Evolutionary conservation across 2,113 vertebrate species (phyloP), one percentile per base, ranked within the genome.

Genomic region (Chunga burmeisteri): DNA sequence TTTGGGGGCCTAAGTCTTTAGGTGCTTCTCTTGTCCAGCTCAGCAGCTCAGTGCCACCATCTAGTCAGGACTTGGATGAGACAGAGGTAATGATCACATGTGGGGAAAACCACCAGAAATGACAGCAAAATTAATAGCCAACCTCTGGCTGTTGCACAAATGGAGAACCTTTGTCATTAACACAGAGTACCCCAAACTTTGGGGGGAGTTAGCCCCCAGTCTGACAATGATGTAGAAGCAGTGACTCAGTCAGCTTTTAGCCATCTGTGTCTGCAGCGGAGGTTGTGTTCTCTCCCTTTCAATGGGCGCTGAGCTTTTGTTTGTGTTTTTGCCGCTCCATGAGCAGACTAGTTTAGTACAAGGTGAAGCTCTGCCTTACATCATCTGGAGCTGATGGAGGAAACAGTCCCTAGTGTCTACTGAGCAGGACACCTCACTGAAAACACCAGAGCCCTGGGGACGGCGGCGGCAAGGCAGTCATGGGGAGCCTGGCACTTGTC

Each of bases 371-470:
- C 72, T 94, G 90, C 94, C 88, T 92, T 27, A 38, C 81, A 79
- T 94, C 91, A 94, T 86, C 93, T 94, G 94, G 62, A 93, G 86
- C 94, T 92, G 95, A 81, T 88, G 91, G 58, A 95, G 94, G 47
- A 83, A 88, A 81, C 52, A 80, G 94, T 81, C 86, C 62, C 93
- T 62, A 7, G 89, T 79, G 85, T 38, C 94, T 46, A 9, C 14
- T 16, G 73, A 82, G 89, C 86, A 85, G 93, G 91, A 70, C 78
- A 90, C 87, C 93, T 95, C 93, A 2, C 84, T 50, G 91, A 90
- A 77, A 82, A 16, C 95, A 80, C 74, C 84, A 88, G 94, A 52
- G 91, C 94, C 95, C 94, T 47, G 85, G 97, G 94, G 95, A 97
- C 1, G 2, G 68, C 1, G 4, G 91, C 50, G 29, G 92, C 88